phyloP scores from a whole-genome alignment of 2,888 invertebrate species.

The Minunthozetes semirufus region DNA sequence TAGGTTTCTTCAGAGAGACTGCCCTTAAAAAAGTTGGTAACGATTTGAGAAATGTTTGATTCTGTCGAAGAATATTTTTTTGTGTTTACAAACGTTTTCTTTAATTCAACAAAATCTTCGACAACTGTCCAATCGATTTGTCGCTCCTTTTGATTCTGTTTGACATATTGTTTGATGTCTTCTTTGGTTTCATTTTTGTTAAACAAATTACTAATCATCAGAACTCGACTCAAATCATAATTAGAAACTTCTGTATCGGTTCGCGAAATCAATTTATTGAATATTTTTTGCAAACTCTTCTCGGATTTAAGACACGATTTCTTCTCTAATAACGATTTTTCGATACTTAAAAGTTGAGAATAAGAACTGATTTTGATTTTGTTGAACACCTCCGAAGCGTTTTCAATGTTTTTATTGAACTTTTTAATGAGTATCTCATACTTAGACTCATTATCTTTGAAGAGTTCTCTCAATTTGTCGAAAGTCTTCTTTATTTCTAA shows the following conservation, averaged over 20 bases:
- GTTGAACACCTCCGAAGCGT: background rate
- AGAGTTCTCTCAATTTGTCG: background rate
- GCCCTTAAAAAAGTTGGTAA: background rate
- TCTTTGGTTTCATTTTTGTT: background rate
- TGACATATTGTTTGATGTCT: background rate
- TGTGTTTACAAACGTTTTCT: background rate
- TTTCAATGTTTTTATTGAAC: background rate
- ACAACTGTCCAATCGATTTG: slow-evolving; percentile 8
- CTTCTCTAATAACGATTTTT: background rate
- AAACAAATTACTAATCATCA: background rate
- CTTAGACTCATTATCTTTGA: background rate
- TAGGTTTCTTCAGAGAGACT: background rate
- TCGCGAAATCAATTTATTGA: background rate
- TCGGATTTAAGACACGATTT: background rate
- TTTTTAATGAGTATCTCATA: background rate
- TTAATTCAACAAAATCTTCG: background rate
- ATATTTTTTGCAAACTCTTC: background rate
- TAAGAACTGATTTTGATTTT: background rate
- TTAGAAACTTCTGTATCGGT: background rate
- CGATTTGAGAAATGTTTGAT: background rate
- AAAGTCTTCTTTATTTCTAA: background rate
- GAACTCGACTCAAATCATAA: background rate
- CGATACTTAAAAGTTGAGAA: background rate
- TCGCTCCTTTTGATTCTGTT: background rate
- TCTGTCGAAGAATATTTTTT: background rate